A percentile compares a stretch with the other conserved stretches of the same genome.
Evolutionary conservation across 2,888 invertebrate species (phyloP).

Genomic region (Meandrusa payeni): DNA sequence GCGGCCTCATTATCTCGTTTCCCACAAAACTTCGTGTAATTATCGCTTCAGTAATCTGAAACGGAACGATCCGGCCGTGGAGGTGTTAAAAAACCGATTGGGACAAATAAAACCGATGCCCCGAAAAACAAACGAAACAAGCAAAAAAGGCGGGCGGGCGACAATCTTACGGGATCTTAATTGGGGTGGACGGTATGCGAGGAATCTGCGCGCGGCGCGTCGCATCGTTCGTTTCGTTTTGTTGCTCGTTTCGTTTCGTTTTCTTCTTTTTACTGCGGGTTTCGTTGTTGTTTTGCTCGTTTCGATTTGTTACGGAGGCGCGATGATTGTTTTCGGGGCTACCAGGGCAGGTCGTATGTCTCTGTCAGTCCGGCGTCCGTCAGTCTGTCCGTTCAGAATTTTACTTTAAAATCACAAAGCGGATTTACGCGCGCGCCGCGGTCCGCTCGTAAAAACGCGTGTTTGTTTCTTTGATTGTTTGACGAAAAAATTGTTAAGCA

Average conservation of each 20-base stretch:
- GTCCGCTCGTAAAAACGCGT: conserved; percentile 40
- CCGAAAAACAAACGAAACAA: conserved; percentile 30
- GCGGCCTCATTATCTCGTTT: conserved; percentile 42
- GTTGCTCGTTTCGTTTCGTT: conserved; percentile 37
- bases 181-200: conserved; percentile 59
- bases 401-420: conserved; percentile 43
- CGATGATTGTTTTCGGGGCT: conserved; percentile 42
- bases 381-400: conserved; percentile 38
- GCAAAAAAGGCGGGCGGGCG: conserved; percentile 36
- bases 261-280: no score
- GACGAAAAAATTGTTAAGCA: conserved; percentile 23
- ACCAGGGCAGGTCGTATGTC: conserved; percentile 33
- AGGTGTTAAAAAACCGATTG: conserved; percentile 59
- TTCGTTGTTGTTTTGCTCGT: conserved; percentile 26
- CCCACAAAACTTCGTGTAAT: conserved; percentile 37
- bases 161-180: conserved; percentile 75
- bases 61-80: conserved; percentile 29
- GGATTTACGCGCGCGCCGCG: conserved; percentile 38
- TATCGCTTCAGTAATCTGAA: conserved; percentile 37
- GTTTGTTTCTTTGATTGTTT: conserved; percentile 43
- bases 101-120: conserved; percentile 35
- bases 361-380: conserved; percentile 41
- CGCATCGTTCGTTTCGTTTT: conserved; percentile 28
- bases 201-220: conserved; percentile 45
- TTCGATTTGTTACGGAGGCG: conserved; percentile 17